A percentile compares a stretch with the other conserved stretches of the same genome.
Conservation (phyloP, 2,888 invertebrate genomes). For the Acleris emargana region DNA sequence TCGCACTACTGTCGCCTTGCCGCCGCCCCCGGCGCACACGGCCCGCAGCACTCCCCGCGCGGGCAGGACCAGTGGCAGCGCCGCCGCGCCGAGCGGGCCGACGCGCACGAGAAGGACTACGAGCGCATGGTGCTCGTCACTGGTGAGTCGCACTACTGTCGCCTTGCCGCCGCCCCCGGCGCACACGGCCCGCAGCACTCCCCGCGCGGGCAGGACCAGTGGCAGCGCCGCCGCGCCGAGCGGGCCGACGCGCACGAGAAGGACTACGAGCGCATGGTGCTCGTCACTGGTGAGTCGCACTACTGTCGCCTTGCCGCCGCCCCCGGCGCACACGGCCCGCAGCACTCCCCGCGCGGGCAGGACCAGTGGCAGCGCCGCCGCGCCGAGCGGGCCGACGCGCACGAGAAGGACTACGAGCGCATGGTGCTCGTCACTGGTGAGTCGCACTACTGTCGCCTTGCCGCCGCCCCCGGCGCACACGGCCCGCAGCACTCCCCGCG, state of each 20-base stretch:
- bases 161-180: no score
- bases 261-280: background rate
- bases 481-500: background rate
- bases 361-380: background rate
- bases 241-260: background rate
- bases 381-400: background rate
- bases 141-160: constrained; percentile 42
- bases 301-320: no score
- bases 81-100: background rate
- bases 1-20: background rate
- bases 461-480: no score
- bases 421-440: constrained; percentile 48
- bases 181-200: background rate
- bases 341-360: background rate
- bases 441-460: background rate
- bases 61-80: background rate
- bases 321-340: background rate
- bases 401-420: background rate
- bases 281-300: constrained; percentile 48
- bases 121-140: constrained; percentile 40
- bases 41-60: background rate
- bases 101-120: background rate
- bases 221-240: background rate
- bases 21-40: no score
- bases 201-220: background rate